Percentiles rank a stretch among this genome's conserved stretches.
Conservation (phyloP, 2,113 vertebrate genomes). For the Hoplias malabaricus region DNA sequence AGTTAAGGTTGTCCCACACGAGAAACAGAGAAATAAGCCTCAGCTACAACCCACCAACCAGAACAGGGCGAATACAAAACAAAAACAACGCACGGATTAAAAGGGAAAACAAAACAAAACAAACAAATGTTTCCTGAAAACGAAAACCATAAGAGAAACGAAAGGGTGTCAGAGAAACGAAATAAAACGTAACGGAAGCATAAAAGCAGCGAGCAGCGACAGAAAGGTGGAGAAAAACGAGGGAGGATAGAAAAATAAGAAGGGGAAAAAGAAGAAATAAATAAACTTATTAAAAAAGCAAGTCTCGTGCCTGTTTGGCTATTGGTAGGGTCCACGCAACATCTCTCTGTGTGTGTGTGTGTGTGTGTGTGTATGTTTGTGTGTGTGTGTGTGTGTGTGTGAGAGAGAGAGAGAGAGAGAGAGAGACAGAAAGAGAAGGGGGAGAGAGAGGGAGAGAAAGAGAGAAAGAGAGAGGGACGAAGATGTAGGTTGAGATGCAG, state of each 20-base stretch:
- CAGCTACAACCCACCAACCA: not conserved
- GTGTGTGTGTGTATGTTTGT: not conserved
- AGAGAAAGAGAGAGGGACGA: not conserved
- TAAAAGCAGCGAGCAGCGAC: too few species aligned
- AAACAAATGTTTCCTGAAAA: constrained; percentile 31
- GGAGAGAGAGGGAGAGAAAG: not conserved
- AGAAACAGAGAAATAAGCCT: constrained; percentile 11
- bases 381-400: not conserved
- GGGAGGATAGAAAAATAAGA: not conserved
- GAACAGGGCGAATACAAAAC: not conserved
- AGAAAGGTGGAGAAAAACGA: too few species aligned
- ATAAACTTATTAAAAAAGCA: not conserved
- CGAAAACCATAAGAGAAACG: not conserved
- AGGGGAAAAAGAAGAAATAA: not conserved
- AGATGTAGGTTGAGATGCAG: not conserved
- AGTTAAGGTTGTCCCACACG: constrained; percentile 11
- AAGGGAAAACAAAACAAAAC: not conserved
- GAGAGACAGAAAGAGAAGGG: not conserved
- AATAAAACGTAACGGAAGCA: too few species aligned
- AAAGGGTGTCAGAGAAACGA: not conserved
- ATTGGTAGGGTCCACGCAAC: not conserved
- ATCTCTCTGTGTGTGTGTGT: not conserved
- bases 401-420: not conserved
- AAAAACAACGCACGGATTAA: too few species aligned
- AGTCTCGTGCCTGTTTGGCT: constrained; percentile 6